phyloP scores from a whole-genome alignment of 2,797 vertebrate genomes.

The Darevskia mixta region DNA sequence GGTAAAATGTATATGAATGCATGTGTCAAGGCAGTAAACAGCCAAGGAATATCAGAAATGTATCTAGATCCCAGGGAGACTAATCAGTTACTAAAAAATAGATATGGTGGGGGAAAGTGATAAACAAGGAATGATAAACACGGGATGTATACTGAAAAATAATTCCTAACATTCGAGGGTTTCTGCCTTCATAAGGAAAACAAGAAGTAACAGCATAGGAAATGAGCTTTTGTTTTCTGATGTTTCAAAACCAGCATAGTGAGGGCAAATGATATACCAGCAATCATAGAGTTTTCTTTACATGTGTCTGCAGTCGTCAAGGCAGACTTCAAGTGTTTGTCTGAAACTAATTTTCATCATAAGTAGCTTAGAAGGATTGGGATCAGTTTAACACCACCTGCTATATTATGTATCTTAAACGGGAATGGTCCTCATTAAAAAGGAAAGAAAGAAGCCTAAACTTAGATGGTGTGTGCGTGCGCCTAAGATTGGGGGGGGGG shows the following conservation, averaged over 20 bases:
- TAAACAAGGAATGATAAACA: conserved; percentile 78
- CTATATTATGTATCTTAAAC: neutral
- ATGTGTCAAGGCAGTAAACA: conserved; percentile 60
- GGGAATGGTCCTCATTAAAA: neutral
- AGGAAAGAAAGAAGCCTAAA: neutral
- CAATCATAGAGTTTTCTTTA: conserved; percentile 55
- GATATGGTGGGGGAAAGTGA: conserved; percentile 64
- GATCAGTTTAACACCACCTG: conserved; percentile 10
- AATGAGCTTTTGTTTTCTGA: conserved; percentile 66
- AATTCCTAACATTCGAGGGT: conserved; percentile 71
- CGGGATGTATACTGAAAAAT: conserved; percentile 71
- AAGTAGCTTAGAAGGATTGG: conserved; percentile 33
- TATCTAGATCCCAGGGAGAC: conserved; percentile 77
- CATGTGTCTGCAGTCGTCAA: conserved; percentile 48
- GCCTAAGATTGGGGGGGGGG: neutral
- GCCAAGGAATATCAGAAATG: conserved; percentile 71
- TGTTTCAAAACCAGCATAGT: conserved; percentile 57
- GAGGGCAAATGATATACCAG: conserved; percentile 55
- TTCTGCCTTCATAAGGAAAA: conserved; percentile 52
- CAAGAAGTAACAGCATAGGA: conserved; percentile 65
- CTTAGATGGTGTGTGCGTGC: accelerated
- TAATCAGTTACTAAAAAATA: conserved; percentile 78
- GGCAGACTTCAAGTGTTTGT: conserved; percentile 38
- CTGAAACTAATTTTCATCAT: conserved; percentile 45
- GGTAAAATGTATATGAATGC: conserved; percentile 66